Evolutionary conservation across 53 echinoderm and acorn worm genomes (phyloP).

Genomic region (Actinopyga echinites): DNA sequence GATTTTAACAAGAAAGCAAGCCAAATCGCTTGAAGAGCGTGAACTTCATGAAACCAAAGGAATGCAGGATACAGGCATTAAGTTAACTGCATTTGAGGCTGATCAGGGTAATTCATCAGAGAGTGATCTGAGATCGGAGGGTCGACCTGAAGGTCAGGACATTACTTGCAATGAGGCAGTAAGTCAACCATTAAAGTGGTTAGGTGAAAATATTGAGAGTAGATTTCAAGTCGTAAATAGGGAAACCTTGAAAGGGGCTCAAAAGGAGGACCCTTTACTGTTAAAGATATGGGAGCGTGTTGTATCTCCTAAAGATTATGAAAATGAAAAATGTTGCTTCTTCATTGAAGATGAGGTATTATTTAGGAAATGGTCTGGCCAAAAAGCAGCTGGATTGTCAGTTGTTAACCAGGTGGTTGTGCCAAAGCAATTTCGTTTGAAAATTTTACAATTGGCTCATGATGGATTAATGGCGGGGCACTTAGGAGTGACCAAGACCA

Average conservation of each 20-base stretch:
- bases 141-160: not conserved
- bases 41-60: not conserved
- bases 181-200: too few species aligned
- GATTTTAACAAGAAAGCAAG: not conserved
- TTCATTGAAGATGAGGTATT: not conserved
- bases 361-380: not conserved
- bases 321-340: not conserved
- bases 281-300: not conserved
- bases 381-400: not conserved
- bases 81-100: not conserved
- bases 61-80: not conserved
- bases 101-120: not conserved
- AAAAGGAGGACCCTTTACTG: not conserved
- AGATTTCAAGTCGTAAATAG: not conserved
- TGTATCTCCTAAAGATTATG: not conserved
- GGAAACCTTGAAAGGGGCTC: not conserved
- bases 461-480: slow-evolving; percentile 37
- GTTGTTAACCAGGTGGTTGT: not conserved
- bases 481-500: slow-evolving; percentile 53
- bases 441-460: not conserved
- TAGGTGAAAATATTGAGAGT: not conserved
- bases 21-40: not conserved
- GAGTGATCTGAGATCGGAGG: not conserved
- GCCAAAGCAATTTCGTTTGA: not conserved
- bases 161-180: not conserved